Base-by-base conservation (phyloP, 2,113 vertebrate genomes). In the Rhea pennata region DNA sequence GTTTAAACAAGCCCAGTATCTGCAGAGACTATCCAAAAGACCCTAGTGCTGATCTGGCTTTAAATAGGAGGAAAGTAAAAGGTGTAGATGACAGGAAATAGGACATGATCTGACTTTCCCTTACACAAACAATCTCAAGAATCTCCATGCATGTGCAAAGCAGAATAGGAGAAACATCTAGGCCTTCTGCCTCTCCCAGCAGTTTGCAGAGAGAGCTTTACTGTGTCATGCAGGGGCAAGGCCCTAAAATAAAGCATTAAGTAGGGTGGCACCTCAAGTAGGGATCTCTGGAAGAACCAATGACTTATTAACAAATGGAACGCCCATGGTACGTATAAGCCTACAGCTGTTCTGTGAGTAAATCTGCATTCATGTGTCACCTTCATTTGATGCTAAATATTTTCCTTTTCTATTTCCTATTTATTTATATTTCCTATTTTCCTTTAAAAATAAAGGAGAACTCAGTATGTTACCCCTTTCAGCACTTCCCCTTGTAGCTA, bases 1-100 rank as follows among this genome's bases (percentile, higher is more conserved):
- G 2, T 78, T 78, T 81, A 48, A 91, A 48, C 31, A 71, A 89
- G 16, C 9, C 24, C 27, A 82, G 27, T n/a, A 86, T 12, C 7
- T 0, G 0, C 64, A 80, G 16, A 70, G 31, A 31, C 29, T 29
- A 22, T 31, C 33, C 22, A 53, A 82, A 82, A 44, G 27, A 15
- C n/a, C 22, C 1, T 29, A 54, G 56, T 10, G 7, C 16, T 82
- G 31, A n/a, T 46, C 20, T 65, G 22, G 7, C 24, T 53, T 89
- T 65, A 85, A 78, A 72, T 0, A 61, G 8, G 74, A 76, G 31
- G 29, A 82, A 69, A 19, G 5, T 65, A 61, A 71, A 39, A 7
- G 4, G 11, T 19, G 6, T 9, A 44, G 56, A 51, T 79, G 9
- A 24, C 84, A 93, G 62, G 39, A 50, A 24, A 24, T 6, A 72